Base-by-base conservation (phyloP, 2,888 invertebrate genomes). In the Sialis fuliginosa region DNA sequence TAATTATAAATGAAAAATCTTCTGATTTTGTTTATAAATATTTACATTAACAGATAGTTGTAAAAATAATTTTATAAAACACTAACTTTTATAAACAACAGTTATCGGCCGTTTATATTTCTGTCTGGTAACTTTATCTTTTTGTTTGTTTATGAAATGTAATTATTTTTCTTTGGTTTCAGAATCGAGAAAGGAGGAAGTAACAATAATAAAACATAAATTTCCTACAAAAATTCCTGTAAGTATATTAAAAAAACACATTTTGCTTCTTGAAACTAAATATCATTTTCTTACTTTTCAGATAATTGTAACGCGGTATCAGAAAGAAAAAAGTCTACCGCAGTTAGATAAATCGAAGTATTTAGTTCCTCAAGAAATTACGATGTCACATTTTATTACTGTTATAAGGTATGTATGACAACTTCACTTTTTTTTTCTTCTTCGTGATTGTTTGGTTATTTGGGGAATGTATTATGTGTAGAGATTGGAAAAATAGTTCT, bases 301-400 rank as follows among this genome's bases (percentile, higher is more conserved):
- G 80, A 75, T 90, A 51, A 84, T 90, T 57, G 83, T 90, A 39
- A 86, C 89, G 64, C 70, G 82, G 58, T 89, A 81, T 60, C 71
- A 75, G 56, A 86, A 81, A 59, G 91, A 91, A 64, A 76, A 72
- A 54, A 74, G 71, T 53, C 67, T 91, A 50, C 88, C 89, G 7
- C 63, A 75, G 9, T 60, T 90, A 62, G 86, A 87, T 61, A 90
- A 89, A 68, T 77, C 80, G 1, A 90, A 90, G 64, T 90, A 86
- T 66, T 66, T 91, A 57, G 88, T 91, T 9, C 91, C 90, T 2
- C 84, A 87, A 70, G 89, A 89, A 62, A 77, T 89, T 42, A 83
- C 88, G 0, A 84, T 90, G 78, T 87, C 88, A 44, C 89, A 90
- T 65, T 85, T 91, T 59, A 71, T 86, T 55, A 81, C 82, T 50